Base-by-base conservation (phyloP, 2,113 vertebrate species). In the Coregonus clupeaformis region DNA sequence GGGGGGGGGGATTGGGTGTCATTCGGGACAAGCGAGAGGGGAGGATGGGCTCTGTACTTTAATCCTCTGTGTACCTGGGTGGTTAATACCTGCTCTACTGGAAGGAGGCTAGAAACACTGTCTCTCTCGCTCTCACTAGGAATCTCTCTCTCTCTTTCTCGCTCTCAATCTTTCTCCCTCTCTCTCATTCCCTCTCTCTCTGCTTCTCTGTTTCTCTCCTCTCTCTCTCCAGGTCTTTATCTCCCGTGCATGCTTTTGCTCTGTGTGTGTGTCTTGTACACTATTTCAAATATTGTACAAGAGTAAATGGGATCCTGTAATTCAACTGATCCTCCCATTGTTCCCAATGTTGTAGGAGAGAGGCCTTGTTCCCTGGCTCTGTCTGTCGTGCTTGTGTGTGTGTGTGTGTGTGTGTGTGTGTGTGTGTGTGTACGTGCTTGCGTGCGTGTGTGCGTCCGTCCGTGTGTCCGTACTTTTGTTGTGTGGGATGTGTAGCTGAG, bases 401-500 rank as follows among this genome's bases (percentile, higher is more conserved):
- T 63, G 24, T 64, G 62, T 64, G 62, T 64, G 62, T 64, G 62
- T 64, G 62, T 64, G 62, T 64, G 62, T 64, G 62, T 16, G 20
- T 66, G 36, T 73, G 20, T 29, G 42, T 64, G 62, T 29, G 62
- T 64, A 25, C 16, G 62, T 24, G 62, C 24, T 27, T 13, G 69
- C 7, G 69, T 6, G 55, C 6, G 55, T 16, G 71, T 9, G 69
- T 5, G 52, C 1, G 69, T 3, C 29, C 20, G 25, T 6, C 29
- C 2, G 5, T 32, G 16, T 0, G 5, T 32, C 29, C 4, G 29
- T 32, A 29, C 25, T 4, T 66, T 0, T 32, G 64, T 30, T 60
- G 57, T 60, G 64, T 66, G 13, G 29, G 25, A 60, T 60, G 49
- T 52, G 49, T 52, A 30, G 29, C 68, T 78, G 73, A 79, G 30